Evolutionary conservation across 2,797 vertebrate species (phyloP), one percentile per base, ranked within the genome.

Genomic region (Platyrinchus mystaceus): DNA sequence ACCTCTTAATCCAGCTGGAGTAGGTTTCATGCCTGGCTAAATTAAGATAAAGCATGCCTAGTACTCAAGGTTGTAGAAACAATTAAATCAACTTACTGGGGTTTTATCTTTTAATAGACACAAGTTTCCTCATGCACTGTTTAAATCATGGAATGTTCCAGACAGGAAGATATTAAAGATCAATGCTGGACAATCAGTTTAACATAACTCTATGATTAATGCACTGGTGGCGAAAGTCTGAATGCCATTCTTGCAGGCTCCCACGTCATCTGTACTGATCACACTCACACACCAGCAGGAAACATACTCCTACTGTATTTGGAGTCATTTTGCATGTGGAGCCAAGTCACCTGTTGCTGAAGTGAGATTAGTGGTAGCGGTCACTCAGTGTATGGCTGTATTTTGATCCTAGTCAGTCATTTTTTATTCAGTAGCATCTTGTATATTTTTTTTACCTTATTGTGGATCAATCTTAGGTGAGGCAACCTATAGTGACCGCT

Each of bases 71-170:
- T n/a, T 92, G 11, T 63, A 84, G 81, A 84, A 79, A 30, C 20
- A 89, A 66, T 64, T 82, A 47, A 24, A 56, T 60, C 44, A 86
- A 14, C 21, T 69, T 55, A 23, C 5, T 30, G 12, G 8, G 0
- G 27, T 58, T 84, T 70, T 37, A 43, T 62, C 30, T 66, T 71
- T 55, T 36, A 67, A 41, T 41, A 66, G 28, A 34, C 12, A 56
- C 7, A 30, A 24, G 5, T 78, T 84, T 89, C 59, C 36, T 64
- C 64, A 66, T 41, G 17, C 1, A 15, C 18, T n/a, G 7, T 55
- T 90, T 88, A 56, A 84, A 28, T 87, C 15, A 79, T 41, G 21
- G 37, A 27, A 30, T 53, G 21, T 75, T 93, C 84, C 84, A 62
- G n/a, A 44, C 20, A 58, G 52, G 37, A 71, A 68, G 53, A 77